Percentiles rank a stretch among this genome's conserved stretches.
phyloP scores from a whole-genome alignment of 2,888 invertebrate species.

The Agonopterix arenella region DNA sequence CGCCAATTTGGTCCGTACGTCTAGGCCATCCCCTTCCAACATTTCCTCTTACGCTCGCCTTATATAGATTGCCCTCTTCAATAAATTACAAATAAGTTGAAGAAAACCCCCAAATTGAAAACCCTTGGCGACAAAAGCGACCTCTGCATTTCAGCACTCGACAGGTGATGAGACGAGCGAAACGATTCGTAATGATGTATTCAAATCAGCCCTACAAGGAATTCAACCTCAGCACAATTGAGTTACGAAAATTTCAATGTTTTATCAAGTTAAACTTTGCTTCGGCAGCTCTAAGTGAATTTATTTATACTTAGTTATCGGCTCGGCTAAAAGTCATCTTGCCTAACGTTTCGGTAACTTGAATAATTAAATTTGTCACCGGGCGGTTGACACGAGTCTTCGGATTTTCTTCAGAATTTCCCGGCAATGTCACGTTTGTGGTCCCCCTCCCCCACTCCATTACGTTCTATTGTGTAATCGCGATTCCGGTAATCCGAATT shows the following conservation, averaged over 20 bases:
- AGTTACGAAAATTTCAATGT: slow-evolving; percentile 73
- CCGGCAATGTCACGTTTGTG: slow-evolving; percentile 60
- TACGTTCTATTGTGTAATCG: slow-evolving; percentile 58
- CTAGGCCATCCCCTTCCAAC: too few relatives aligned
- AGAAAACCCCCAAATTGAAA: background rate
- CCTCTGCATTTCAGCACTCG: background rate
- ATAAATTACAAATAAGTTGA: too few relatives aligned
- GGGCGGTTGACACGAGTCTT: slow-evolving; percentile 67
- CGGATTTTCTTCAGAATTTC: slow-evolving; percentile 67
- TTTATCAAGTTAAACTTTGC: slow-evolving; percentile 75
- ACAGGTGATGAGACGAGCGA: background rate
- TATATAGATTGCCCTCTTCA: too few relatives aligned
- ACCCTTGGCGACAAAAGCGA: background rate
- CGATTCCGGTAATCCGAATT: slow-evolving; percentile 68
- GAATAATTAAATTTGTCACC: slow-evolving; percentile 75
- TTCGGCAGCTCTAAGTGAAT: slow-evolving; percentile 73
- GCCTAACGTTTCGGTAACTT: slow-evolving; percentile 73
- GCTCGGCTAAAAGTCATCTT: slow-evolving; percentile 70
- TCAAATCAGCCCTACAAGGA: slow-evolving; percentile 57
- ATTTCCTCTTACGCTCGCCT: too few relatives aligned
- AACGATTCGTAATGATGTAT: slow-evolving; percentile 66
- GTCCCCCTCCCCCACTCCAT: slow-evolving; percentile 20
- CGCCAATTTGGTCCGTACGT: too few relatives aligned
- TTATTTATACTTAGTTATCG: slow-evolving; percentile 76
- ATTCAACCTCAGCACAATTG: slow-evolving; percentile 61